Evolutionary conservation across 1,140 invertebrate genomes (phyloP).

Genomic region (Achatina immaculata): DNA sequence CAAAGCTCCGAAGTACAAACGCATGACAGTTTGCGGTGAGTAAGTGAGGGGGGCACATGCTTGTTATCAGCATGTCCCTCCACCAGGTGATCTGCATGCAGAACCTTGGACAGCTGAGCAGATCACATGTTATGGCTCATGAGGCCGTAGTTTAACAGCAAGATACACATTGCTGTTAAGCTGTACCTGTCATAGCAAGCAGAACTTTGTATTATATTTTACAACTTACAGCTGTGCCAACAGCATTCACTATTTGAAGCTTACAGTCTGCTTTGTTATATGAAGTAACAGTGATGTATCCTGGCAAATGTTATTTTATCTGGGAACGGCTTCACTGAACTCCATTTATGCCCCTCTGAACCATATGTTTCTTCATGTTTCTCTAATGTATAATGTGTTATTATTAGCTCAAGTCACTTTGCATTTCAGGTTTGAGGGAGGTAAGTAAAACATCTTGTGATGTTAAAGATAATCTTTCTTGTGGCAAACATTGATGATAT

Average conservation of each 20-base stretch:
- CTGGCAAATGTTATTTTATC: too few species aligned
- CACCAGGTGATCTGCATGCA: constrained; percentile 11
- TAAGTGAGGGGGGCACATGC: constrained; percentile 23
- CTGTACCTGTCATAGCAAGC: not conserved
- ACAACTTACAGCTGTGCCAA: not conserved
- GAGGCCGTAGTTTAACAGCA: not conserved
- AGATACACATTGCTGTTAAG: not conserved
- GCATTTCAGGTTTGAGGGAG: not conserved
- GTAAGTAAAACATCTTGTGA: too few species aligned
- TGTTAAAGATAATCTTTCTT: too few species aligned
- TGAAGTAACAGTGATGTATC: not conserved
- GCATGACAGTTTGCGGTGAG: constrained; percentile 40
- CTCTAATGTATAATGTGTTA: not conserved
- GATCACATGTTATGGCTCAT: not conserved
- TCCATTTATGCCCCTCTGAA: too few species aligned
- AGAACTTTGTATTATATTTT: not conserved
- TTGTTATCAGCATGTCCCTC: not conserved
- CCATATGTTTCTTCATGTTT: too few species aligned
- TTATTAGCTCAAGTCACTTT: not conserved
- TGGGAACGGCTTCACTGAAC: too few species aligned
- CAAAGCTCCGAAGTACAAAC: constrained; percentile 37
- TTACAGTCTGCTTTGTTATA: not conserved
- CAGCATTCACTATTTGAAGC: not conserved
- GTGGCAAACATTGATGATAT: too few species aligned
- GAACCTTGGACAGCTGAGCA: not conserved